Conservation (phyloP, 1,140 invertebrate species). For the Cydia amplana region DNA sequence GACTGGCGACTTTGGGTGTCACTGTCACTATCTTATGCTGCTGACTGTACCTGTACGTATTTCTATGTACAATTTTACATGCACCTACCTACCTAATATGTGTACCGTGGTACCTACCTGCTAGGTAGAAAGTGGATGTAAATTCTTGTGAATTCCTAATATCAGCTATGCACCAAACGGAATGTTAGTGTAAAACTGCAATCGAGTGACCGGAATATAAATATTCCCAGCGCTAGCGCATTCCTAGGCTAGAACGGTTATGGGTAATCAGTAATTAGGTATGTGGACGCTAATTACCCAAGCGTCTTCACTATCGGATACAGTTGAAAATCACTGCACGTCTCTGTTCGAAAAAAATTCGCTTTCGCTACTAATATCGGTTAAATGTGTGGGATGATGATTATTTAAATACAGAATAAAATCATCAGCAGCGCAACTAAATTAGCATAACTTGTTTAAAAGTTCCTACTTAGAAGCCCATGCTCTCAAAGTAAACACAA, state of each 20-base stretch:
- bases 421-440: constrained; percentile 6
- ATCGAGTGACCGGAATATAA: not conserved
- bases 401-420: constrained; percentile 6
- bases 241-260: constrained; percentile 12
- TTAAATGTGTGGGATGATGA: constrained; percentile 11
- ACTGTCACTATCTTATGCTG: too few species aligned
- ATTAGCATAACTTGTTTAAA: constrained; percentile 31
- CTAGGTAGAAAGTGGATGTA: not conserved
- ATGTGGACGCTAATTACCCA: not conserved
- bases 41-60: too few species aligned
- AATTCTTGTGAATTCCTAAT: not conserved
- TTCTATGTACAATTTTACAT: not conserved
- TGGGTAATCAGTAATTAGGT: not conserved
- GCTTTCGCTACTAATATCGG: constrained; percentile 18
- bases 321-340: not conserved
- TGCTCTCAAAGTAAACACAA: constrained; percentile 19
- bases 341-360: not conserved
- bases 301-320: not conserved
- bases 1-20: too few species aligned
- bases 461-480: constrained; percentile 20
- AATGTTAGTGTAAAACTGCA: not conserved
- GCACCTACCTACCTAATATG: too few species aligned
- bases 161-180: not conserved
- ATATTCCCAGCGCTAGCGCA: constrained; percentile 1
- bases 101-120: not conserved